Conservation (phyloP, 1,140 invertebrate genomes). For the Condylostylus longicornis region DNA sequence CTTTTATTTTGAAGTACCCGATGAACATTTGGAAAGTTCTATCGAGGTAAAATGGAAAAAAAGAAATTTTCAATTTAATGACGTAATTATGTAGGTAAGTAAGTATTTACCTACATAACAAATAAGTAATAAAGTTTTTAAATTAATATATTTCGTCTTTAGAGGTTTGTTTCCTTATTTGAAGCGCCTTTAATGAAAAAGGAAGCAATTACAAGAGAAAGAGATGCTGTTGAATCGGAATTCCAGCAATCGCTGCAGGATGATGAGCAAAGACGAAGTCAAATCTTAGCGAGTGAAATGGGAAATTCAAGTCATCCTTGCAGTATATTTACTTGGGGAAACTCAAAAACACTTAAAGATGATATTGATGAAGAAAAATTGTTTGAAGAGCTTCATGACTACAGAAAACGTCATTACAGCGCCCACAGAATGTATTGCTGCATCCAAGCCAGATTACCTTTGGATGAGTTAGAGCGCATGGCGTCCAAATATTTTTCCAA, state of each 20-base stretch:
- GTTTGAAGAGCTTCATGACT: conserved; percentile 54
- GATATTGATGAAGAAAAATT: conserved; percentile 48
- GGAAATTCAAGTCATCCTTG: conserved; percentile 56
- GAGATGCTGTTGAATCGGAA: conserved; percentile 81
- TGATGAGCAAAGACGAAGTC: conserved; percentile 37
- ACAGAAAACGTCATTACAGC: conserved; percentile 69
- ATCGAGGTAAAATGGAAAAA: too few relatives aligned
- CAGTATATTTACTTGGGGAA: conserved; percentile 73
- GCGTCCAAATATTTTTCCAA: conserved; percentile 46
- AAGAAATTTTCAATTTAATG: too few relatives aligned
- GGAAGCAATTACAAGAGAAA: conserved; percentile 73
- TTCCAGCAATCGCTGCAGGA: conserved; percentile 26
- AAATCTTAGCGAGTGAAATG: conserved; percentile 52
- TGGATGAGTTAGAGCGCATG: conserved; percentile 52
- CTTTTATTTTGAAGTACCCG: conserved; percentile 77
- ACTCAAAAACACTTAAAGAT: conserved; percentile 57
- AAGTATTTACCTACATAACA: too few relatives aligned
- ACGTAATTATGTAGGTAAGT: too few relatives aligned
- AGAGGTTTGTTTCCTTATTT: conserved; percentile 86
- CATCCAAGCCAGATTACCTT: conserved; percentile 60
- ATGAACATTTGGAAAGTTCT: conserved; percentile 53
- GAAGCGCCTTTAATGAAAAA: conserved; percentile 71
- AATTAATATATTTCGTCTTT: too few relatives aligned
- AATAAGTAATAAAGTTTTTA: too few relatives aligned
- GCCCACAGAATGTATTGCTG: conserved; percentile 78